Conservation (phyloP, 2,797 vertebrate species). For the Okamejei kenojei region DNA sequence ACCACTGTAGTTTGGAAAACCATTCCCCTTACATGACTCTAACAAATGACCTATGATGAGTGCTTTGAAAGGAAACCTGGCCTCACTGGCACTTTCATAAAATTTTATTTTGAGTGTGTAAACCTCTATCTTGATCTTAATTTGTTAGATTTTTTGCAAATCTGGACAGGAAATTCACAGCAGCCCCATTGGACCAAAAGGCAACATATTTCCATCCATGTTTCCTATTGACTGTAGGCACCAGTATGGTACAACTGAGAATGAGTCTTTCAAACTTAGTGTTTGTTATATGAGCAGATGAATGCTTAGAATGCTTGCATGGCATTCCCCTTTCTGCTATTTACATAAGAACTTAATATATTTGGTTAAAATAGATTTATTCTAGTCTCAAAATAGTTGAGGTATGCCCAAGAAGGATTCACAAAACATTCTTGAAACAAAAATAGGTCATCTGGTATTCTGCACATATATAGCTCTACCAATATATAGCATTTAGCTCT, state of each 20-base stretch:
- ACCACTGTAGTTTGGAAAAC: not conserved
- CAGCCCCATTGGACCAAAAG: not conserved
- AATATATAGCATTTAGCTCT: not conserved
- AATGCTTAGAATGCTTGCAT: not conserved
- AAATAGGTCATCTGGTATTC: not conserved
- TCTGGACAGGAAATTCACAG: not conserved
- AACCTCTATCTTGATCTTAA: not conserved
- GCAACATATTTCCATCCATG: not conserved
- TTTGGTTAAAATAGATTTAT: conserved; percentile 13
- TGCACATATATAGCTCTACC: not conserved
- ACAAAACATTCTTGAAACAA: not conserved
- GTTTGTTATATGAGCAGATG: not conserved
- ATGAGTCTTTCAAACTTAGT: not conserved
- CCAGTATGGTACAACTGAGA: not conserved
- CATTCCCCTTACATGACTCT: too few relatives aligned
- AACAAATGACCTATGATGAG: not conserved
- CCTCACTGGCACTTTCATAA: not conserved
- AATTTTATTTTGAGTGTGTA: not conserved
- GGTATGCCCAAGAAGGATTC: not conserved
- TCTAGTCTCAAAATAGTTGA: not conserved
- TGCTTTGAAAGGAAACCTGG: not conserved
- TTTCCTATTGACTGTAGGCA: not conserved
- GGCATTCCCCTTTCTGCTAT: not conserved
- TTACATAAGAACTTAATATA: not conserved
- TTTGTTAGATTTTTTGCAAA: not conserved